Evolutionary conservation across 2,797 vertebrate genomes (phyloP), one percentile per base, ranked within the genome.

Genomic region (Spinibarbus caldwelli): DNA sequence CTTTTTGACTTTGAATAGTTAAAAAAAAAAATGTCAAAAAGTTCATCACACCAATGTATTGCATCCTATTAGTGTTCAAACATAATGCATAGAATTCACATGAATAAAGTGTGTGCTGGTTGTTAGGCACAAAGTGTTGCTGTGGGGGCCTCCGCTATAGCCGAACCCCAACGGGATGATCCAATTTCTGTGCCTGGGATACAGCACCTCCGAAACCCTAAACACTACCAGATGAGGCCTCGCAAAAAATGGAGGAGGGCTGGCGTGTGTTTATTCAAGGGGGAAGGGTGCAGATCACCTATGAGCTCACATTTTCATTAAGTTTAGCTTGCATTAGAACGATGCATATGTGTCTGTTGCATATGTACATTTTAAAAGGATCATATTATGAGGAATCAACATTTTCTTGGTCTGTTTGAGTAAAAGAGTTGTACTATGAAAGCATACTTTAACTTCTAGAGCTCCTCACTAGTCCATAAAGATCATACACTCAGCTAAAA

Each of bases 171-270:
- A 75, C 54, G 87, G 86, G 88, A 88, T 88, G 90, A 91, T 93
- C 89, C 59, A 66, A 87, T 93, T 93, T 91, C 92, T 90, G 54
- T 62, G 77, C 67, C 76, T 80, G 77, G 66, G 49, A 78, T 84
- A 78, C 88, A 84, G 82, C 91, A 91, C 90, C 91, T 90, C 91
- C 87, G 86, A 90, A 89, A 89, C 88, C 87, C 87, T 92, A 92
- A 93, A 90, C 91, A 91, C 89, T 90, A 91, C 91, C 92, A 93
- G 92, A 92, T 93, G 92, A 91, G 90, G 80, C 78, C 85, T 79
- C 76, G 88, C 59, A 77, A 80, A 85, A 88, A 72, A 79, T 81
- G 77, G 66, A 84, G 85, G 76, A 85, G 64, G 86, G 87, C 76
- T 72, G 62, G 81, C 15, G 66, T 76, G 85, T 73, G 85, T 81